Evolutionary conservation across 2,797 vertebrate genomes (phyloP).

Genomic region (Rhabdophis nuchalis): DNA sequence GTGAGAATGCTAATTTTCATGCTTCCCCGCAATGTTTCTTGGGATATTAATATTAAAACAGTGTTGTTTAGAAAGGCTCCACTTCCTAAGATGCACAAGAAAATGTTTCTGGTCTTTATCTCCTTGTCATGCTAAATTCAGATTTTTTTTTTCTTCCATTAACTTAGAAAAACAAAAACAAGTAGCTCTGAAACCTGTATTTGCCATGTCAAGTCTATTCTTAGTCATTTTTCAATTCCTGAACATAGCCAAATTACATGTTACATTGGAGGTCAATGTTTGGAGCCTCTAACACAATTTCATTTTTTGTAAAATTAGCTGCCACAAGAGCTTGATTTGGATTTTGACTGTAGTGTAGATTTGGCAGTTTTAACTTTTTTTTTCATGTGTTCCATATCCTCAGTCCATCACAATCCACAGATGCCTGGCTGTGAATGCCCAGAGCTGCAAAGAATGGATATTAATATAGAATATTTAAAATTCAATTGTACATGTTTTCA

Average conservation of each 20-base stretch:
- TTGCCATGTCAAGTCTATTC: constrained; percentile 33
- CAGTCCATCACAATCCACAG: background rate
- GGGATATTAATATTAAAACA: background rate
- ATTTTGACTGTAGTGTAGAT: background rate
- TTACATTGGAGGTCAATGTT: background rate
- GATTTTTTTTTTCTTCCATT: background rate
- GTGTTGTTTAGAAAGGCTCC: background rate
- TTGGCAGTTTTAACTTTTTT: background rate
- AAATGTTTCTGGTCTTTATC: constrained; percentile 19
- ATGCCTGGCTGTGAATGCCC: background rate
- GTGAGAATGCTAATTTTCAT: background rate
- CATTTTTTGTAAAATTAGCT: background rate
- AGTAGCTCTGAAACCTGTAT: background rate
- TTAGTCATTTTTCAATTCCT: constrained; percentile 30
- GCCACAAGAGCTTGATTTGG: background rate
- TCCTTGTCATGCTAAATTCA: constrained; percentile 16
- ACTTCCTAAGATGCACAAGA: background rate
- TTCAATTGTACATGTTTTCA: background rate
- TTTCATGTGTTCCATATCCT: background rate
- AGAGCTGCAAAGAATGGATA: background rate
- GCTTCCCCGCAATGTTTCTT: background rate
- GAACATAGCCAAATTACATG: background rate
- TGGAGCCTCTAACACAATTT: background rate
- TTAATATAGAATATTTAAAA: background rate
- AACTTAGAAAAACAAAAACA: constrained; percentile 14